Base-by-base conservation (phyloP, 2,113 vertebrate genomes). In the Nerophis lumbriciformis region DNA sequence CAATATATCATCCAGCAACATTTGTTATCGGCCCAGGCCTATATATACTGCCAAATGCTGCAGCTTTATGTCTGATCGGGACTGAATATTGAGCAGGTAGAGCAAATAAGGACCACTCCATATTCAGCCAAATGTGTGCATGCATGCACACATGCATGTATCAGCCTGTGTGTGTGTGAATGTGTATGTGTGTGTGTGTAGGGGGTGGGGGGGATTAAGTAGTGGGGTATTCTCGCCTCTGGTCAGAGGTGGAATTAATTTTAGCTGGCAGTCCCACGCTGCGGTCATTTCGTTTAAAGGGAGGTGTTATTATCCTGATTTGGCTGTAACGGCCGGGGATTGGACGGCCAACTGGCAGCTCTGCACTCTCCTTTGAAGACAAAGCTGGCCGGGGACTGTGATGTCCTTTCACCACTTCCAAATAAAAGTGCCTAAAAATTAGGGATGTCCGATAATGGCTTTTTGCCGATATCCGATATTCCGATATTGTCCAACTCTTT, bases 221-320 rank as follows among this genome's bases (percentile, higher is more conserved):
- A 79, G 65, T 71, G 78, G 72, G 63, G 81, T 84, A 66, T 82
- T 87, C 82, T 87, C 71, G 76, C 84, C 83, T 89, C 81, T 86
- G 89, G 84, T 90, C 87, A 87, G 85, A 87, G 85, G 86, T 85
- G 87, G 89, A 90, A 89, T 90, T 92, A 88, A 89, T 89, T 88
- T 90, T 83, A 86, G 81, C 84, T 89, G 88, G 88, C 88, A 90
- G 90, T 84, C 85, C 88, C 89, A 88, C 85, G 87, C 89, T 91
- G 89, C 80, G 89, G 89, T 88, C 90, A 91, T 90, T 91, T 90
- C 86, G 83, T 90, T 87, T 87, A 89, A 88, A 89, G 85, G 88
- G 85, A 91, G 83, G 86, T 90, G 89, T 91, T 88, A 89, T 90
- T 90, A 90, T 90, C 87, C 87, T 90, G 87, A 91, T 92, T 91